Conservation (phyloP, 2,113 vertebrate species). For the Circaetus gallicus region DNA sequence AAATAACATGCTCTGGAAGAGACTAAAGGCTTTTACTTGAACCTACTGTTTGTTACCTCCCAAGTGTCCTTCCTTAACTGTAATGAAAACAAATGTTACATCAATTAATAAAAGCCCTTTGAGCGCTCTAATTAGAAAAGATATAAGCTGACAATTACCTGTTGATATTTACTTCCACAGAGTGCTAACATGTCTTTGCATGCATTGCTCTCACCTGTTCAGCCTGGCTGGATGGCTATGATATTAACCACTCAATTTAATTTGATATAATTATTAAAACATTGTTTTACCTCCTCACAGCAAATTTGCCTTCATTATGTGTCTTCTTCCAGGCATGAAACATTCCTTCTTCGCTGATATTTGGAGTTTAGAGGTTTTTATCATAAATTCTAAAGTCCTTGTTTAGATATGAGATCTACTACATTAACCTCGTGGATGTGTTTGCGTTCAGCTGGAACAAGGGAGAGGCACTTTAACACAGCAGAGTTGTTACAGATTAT, state of each 20-base stretch:
- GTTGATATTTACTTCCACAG: neutral
- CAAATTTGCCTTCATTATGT: neutral
- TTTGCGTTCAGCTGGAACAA: neutral
- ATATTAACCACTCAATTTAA: neutral
- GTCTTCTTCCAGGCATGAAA: neutral
- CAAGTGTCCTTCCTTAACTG: neutral
- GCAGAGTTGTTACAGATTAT: rapidly evolving
- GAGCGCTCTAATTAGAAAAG: neutral
- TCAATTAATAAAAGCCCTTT: neutral
- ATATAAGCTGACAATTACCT: neutral
- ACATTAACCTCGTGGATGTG: neutral
- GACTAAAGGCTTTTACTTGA: neutral
- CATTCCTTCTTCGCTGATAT: neutral
- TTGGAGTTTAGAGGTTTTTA: neutral
- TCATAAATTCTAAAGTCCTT: neutral
- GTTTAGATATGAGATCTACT: neutral
- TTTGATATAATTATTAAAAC: neutral
- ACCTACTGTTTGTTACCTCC: neutral
- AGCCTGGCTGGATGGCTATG: neutral
- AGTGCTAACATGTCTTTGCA: neutral
- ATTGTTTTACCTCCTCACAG: constrained; percentile 29
- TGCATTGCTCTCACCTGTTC: neutral
- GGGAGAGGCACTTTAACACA: neutral
- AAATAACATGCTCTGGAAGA: neutral
- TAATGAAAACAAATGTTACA: neutral